phyloP scores from a whole-genome alignment of 2,888 invertebrate species.

The Yponomeuta sedellus region DNA sequence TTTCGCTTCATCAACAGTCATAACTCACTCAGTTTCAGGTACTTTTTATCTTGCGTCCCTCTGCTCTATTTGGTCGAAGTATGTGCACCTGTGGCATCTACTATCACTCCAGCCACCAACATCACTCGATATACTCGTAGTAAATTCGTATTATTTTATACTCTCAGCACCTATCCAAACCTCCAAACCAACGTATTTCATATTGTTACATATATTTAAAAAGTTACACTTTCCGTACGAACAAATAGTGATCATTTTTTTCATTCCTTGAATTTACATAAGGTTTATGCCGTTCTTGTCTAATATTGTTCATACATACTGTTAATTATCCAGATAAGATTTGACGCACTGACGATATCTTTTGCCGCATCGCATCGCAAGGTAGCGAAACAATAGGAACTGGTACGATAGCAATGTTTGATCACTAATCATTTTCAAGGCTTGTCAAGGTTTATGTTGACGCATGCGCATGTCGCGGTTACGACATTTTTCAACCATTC shows the following conservation, averaged over 20 bases:
- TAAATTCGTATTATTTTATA: too few species aligned
- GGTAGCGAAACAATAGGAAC: slow-evolving; percentile 27
- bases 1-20: too few species aligned
- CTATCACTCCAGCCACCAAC: too few species aligned
- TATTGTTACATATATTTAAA: too few species aligned
- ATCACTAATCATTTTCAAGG: slow-evolving; percentile 39
- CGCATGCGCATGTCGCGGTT: background rate
- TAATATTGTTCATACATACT: slow-evolving; percentile 6
- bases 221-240: too few species aligned
- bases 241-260: background rate
- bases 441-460: slow-evolving; percentile 17
- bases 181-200: too few species aligned
- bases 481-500: background rate
- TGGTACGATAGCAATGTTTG: slow-evolving; percentile 37
- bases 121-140: too few species aligned
- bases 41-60: too few species aligned
- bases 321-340: slow-evolving; percentile 17
- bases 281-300: slow-evolving; percentile 7
- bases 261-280: background rate
- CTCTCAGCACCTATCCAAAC: too few species aligned
- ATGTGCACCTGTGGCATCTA: too few species aligned
- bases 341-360: slow-evolving; percentile 20
- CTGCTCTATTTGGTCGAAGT: too few species aligned
- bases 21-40: too few species aligned
- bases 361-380: slow-evolving; percentile 24